Percentiles rank a stretch among this genome's conserved stretches.
Conservation (phyloP, 2,113 vertebrate genomes). For the Oryzias javanicus region DNA sequence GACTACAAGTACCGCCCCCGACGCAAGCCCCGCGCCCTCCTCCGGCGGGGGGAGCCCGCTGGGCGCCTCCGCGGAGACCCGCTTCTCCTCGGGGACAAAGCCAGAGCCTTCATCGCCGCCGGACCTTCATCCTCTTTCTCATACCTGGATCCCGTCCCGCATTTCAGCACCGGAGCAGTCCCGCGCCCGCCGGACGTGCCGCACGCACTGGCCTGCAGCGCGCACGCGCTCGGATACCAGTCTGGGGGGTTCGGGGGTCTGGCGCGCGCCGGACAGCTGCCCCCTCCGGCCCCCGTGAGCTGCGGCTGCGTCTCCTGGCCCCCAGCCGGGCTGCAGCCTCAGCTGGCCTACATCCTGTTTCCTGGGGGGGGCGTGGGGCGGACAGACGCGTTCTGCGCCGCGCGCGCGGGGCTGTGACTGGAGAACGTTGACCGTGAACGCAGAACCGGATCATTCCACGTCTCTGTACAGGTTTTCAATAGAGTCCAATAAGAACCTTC, state of each 20-base stretch:
- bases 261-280: constrained; percentile 87
- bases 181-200: constrained; percentile 89
- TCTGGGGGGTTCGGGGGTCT: constrained; percentile 85
- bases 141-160: constrained; percentile 84
- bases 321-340: constrained; percentile 87
- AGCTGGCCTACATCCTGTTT: constrained; percentile 94
- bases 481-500: too few species aligned
- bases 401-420: constrained; percentile 60
- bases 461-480: too few species aligned
- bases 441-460: too few species aligned
- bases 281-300: constrained; percentile 86
- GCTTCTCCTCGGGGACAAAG: constrained; percentile 83
- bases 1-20: constrained; percentile 97
- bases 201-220: constrained; percentile 84
- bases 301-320: constrained; percentile 96
- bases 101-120: constrained; percentile 83
- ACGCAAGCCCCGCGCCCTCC: constrained; percentile 90
- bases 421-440: too few species aligned
- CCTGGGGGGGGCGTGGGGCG: constrained; percentile 88
- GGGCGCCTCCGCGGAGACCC: constrained; percentile 83
- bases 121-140: constrained; percentile 86
- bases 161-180: constrained; percentile 88
- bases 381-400: constrained; percentile 84
- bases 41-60: constrained; percentile 89
- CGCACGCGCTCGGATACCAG: constrained; percentile 90